Evolutionary conservation across 2,888 invertebrate genomes (phyloP).

Genomic region (Caenorhabditis drosophilae): DNA sequence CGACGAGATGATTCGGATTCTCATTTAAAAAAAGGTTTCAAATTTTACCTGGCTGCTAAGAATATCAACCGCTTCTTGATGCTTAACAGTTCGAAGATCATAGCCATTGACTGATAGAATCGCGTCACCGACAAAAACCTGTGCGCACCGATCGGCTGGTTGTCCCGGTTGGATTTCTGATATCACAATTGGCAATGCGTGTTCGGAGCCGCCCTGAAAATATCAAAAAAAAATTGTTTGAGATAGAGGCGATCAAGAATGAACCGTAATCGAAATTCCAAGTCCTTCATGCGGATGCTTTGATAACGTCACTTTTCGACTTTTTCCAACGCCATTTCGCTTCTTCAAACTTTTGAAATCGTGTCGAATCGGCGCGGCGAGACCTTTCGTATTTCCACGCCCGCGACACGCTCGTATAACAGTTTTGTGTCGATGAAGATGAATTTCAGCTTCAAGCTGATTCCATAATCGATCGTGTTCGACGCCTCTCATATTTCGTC

Average conservation of each 20-base stretch:
- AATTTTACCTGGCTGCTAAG: conserved; percentile 77
- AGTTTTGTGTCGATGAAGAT: conserved; percentile 84
- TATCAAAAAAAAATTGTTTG: neutral
- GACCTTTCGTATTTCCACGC: conserved; percentile 52
- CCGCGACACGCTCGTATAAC: conserved; percentile 74
- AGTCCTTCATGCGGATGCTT: conserved; percentile 81
- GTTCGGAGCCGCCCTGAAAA: conserved; percentile 81
- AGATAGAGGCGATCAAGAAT: neutral
- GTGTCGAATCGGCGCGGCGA: conserved; percentile 46
- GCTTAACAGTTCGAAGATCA: conserved; percentile 81
- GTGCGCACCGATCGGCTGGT: conserved; percentile 78
- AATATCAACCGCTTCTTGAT: conserved; percentile 82
- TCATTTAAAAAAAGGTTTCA: too few relatives aligned
- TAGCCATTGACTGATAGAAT: conserved; percentile 82
- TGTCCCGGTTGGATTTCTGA: conserved; percentile 82
- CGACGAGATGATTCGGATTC: too few relatives aligned
- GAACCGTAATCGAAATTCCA: conserved; percentile 83
- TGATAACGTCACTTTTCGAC: conserved; percentile 75
- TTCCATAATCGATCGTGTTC: conserved; percentile 82
- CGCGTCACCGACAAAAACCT: conserved; percentile 81
- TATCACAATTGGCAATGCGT: conserved; percentile 81
- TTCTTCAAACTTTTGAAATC: conserved; percentile 35
- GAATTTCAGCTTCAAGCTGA: conserved; percentile 84
- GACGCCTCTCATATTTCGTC: conserved; percentile 81
- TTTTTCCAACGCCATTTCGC: conserved; percentile 70